Base-by-base conservation (phyloP, 2,888 invertebrate genomes). In the Acanthopleura granulata region DNA sequence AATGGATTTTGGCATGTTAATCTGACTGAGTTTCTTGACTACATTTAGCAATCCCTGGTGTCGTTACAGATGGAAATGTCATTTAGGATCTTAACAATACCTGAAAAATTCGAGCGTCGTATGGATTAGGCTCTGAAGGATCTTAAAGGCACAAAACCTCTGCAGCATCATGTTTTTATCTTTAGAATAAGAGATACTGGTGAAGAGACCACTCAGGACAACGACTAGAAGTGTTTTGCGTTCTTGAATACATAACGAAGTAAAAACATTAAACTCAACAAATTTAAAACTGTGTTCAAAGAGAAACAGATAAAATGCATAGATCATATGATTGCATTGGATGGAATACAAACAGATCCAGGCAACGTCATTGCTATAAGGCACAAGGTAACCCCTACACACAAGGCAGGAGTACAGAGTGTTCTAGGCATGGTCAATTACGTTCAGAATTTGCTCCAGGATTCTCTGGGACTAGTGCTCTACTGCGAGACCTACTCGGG, bases 1-100 rank as follows among this genome's bases (percentile, higher is more conserved):
- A 74, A 77, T 57, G 75, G 75, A 18, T 80, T 76, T 66, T 77
- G 77, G 76, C 75, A 79, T 22, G 30, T 78, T 18, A 25, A 73
- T 22, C 61, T 76, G 15, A 76, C 76, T 66, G 72, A 76, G 75
- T 29, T 57, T 57, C 18, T 70, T 78, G 0, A 82, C 81, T 18
- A 81, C 77, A 16, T 80, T 83, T 72, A 72, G 72, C n/a, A 82
- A 80, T 14, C 80, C 80, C 0, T 82, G 75, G 62, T 80, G 79
- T 1, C 40, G 80, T 40, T 84, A 80, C 51, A 49, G 80, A 30
- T 81, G 81, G 80, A 61, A 49, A 0, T 81, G 73, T 79, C 79
- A 25, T 82, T 81, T 69, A 77, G 81, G 27, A 79, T 84, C 15
- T 72, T 74, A 0, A 74, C 75, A 40, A 76, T 77, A 0, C 76